Base-by-base conservation (phyloP, 2,113 vertebrate species). In the Donacobius atricapilla region DNA sequence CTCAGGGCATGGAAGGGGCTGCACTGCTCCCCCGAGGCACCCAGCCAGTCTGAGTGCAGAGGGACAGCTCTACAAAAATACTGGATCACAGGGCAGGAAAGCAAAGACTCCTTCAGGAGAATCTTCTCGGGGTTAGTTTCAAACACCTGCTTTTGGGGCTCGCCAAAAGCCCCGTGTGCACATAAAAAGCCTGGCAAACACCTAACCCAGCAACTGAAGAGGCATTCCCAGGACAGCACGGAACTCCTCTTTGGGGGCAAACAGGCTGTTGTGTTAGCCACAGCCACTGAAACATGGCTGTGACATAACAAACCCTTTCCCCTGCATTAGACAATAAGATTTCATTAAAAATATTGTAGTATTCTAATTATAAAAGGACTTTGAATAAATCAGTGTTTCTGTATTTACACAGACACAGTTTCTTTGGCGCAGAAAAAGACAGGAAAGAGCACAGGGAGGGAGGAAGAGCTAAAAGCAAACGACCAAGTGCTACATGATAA, bases 401-500 rank as follows among this genome's bases (percentile, higher is more conserved):
- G 3, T 87, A 89, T 89, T 89, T 73, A 94, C 75, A 92, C 54
- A 93, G 76, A 82, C 31, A 57, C 20, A 28, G 47, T 89, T 92
- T 95, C 95, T 97, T 97, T 96, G 95, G 96, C 90, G 89, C 85
- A 91, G 89, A 65, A 85, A 73, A 80, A 70, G 81, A 44, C 37
- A 83, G n/a, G 61, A 64, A 73, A 68, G 80, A 93, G 85, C 79
- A 78, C 19, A 58, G 37, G 60, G 76, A 89, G 31, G 68, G 50
- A 83, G 1, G 44, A 80, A 94, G 57, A 85, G 65, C 89, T 95
- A 71, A 93, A 95, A 82, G 81, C 80, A 78, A 91, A 93, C 0
- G 1, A 73, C 37, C 44, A 83, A 95, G 84, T 89, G 90, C 92
- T 95, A 89, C 48, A 42, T 6, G 56, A 9, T 35, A 42, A 16